Percentiles rank a stretch among this genome's conserved stretches.
phyloP scores from a whole-genome alignment of 2,113 vertebrate species.

The Elephantulus edwardii region DNA sequence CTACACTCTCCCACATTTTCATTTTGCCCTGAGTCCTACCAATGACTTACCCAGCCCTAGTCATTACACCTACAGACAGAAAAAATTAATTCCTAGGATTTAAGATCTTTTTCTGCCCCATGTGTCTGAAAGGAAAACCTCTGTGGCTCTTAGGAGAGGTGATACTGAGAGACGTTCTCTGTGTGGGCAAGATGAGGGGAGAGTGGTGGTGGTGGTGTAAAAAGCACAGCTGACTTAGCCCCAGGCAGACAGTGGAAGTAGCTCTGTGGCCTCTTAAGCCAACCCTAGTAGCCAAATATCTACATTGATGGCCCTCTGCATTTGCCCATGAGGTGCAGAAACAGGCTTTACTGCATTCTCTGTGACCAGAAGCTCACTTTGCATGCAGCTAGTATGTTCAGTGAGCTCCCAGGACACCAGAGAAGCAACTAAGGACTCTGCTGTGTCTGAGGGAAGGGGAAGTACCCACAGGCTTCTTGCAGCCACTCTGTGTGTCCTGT shows the following conservation, averaged over 20 bases:
- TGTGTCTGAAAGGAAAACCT: not conserved
- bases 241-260: not conserved
- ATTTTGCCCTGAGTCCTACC: not conserved
- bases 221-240: not conserved
- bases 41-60: not conserved
- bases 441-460: not conserved
- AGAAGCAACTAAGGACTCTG: not conserved
- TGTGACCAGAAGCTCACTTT: not conserved
- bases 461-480: accelerated
- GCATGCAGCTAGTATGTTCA: too few species aligned
- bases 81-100: not conserved
- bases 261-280: not conserved
- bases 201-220: not conserved
- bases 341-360: not conserved
- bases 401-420: not conserved
- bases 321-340: not conserved
- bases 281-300: not conserved
- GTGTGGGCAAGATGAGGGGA: not conserved
- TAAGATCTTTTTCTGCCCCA: not conserved
- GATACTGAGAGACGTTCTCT: not conserved
- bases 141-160: not conserved
- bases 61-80: not conserved
- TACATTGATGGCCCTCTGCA: not conserved
- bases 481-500: accelerated
- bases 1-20: not conserved